Evolutionary conservation across 2,888 invertebrate species (phyloP).

Genomic region (Metallyticus violacea): DNA sequence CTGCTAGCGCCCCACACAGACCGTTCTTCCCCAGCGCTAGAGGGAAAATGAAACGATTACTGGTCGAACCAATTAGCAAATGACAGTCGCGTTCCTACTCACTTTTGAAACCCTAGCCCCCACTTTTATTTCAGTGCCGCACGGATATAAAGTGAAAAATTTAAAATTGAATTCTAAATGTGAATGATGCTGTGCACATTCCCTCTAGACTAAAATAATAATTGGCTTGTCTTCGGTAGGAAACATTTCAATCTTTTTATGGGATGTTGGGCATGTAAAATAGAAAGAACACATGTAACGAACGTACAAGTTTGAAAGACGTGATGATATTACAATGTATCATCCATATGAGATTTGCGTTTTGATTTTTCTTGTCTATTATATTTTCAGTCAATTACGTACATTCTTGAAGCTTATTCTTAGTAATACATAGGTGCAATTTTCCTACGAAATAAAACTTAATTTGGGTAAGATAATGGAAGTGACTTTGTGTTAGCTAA

Average conservation of each 20-base stretch:
- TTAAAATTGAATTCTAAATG: slow-evolving; percentile 13
- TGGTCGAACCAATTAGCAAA: slow-evolving; percentile 6
- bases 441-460: not conserved
- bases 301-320: not conserved
- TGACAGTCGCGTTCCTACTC: not conserved
- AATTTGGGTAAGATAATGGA: no score
- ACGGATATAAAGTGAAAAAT: not conserved
- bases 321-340: no score
- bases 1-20: no score
- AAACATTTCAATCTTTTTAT: not conserved
- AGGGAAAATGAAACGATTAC: not conserved
- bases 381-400: not conserved
- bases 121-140: not conserved
- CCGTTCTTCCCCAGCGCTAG: not conserved
- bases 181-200: not conserved
- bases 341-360: not conserved
- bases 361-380: not conserved
- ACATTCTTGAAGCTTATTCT: not conserved
- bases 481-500: no score
- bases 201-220: slow-evolving; percentile 9
- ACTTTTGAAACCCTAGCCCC: no score
- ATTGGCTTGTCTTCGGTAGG: slow-evolving; percentile 1
- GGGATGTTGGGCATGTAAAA: not conserved
- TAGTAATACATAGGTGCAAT: not conserved
- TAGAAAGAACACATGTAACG: not conserved